Base-by-base conservation (phyloP, 2,113 vertebrate species). In the Pollachius pollachius region DNA sequence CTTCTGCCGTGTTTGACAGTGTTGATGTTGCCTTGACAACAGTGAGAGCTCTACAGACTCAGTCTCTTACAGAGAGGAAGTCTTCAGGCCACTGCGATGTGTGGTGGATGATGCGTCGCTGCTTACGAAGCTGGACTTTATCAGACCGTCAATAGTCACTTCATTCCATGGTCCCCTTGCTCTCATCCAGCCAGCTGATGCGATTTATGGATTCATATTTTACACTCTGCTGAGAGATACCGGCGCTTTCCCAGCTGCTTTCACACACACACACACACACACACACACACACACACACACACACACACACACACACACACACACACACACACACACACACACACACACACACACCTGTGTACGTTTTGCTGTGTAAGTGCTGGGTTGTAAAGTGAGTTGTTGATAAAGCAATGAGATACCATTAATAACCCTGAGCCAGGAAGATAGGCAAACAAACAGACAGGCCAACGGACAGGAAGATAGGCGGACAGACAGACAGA, bases 131-230 rank as follows among this genome's bases (percentile, higher is more conserved):
- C 52, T 54, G 52, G 52, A 16, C 12, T 54, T 54, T 52, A 54
- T 23, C 52, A 57, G n/a, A 13, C 16, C 5, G 4, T 68, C 23
- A 34, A 52, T 56, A 21, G 11, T 23, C 1, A 18, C 13, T 64
- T 15, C 57, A 18, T 15, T 64, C 12, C 57, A 18, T 15, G 59
- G 13, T 59, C 69, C 67, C 52, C n/a, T 37, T 16, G 8, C 67
- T 62, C 63, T 70, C 52, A 65, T 18, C 48, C 5, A n/a, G 5
- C 1, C 52, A 23, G 52, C 30, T 60, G 5, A 34, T 30, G 30
- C 54, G 21, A 52, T 71, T 71, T 73, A 64, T 73, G 18, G 59
- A 76, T 80, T 56, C 67, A 61, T 77, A 27, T 71, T 73, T 79
- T 52, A 58, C 71, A 68, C 78, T 78, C 56, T 68, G 68, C 65